These are phyloP conservation scores for Halcyon smyrnensis DNA, from an alignment of 2,797 vertebrate genomes.

Conservation along the genomic window DNA sequence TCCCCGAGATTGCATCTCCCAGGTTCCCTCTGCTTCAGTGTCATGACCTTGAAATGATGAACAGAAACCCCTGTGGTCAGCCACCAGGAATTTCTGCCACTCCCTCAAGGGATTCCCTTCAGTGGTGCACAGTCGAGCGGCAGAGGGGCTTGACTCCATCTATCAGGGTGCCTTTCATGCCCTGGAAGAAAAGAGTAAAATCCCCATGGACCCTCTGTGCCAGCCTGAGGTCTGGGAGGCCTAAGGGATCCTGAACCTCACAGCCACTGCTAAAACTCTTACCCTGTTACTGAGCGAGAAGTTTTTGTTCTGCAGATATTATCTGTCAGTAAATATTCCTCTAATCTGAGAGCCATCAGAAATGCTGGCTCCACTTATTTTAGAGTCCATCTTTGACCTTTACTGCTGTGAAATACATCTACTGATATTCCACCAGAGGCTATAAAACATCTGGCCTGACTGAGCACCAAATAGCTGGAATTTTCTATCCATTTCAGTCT, in stretches of 20 bases:
- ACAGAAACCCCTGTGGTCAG: background rate
- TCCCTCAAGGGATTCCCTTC: background rate
- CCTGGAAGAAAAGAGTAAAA: background rate
- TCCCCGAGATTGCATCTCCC: background rate
- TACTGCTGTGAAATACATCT: constrained; percentile 36
- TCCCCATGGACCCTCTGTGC: background rate
- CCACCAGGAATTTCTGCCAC: background rate
- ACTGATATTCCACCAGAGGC: constrained; percentile 58
- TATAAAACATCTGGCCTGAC: constrained; percentile 63
- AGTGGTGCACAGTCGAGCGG: background rate
- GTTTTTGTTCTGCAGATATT: constrained; percentile 4
- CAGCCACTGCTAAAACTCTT: background rate
- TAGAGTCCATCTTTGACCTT: constrained; percentile 57
- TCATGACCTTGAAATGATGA: background rate
- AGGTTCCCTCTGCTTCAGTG: background rate
- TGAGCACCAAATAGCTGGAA: constrained; percentile 36
- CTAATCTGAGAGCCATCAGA: constrained; percentile 29
- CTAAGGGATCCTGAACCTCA: background rate
- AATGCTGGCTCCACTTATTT: constrained; percentile 46
- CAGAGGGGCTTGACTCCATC: background rate
- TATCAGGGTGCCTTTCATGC: background rate
- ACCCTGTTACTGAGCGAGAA: background rate
- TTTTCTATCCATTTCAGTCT: constrained; percentile 36
- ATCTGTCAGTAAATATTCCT: constrained; percentile 39
- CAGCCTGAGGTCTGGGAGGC: background rate